Conservation (phyloP, 2,797 vertebrate species). For the Champsocephalus gunnari region DNA sequence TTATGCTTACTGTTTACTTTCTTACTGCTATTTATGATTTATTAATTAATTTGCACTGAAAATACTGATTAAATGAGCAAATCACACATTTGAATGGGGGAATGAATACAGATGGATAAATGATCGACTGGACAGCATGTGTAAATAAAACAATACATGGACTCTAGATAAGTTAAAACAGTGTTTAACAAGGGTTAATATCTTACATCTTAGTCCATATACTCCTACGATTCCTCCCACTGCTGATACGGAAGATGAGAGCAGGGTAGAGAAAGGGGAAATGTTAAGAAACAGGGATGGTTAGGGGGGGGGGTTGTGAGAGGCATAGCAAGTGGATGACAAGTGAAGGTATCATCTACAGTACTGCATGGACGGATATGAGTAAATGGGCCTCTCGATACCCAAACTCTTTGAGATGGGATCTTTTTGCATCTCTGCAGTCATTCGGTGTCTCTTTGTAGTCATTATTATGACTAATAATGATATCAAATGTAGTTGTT, state of each 20-base stretch:
- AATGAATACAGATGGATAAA: slow-evolving; percentile 12
- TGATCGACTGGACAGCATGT: background rate
- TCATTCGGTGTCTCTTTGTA: background rate
- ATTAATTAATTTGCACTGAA: background rate
- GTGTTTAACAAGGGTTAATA: slow-evolving; percentile 20
- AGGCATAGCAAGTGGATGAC: background rate
- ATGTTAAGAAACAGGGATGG: slow-evolving; percentile 2
- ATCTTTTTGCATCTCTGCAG: background rate
- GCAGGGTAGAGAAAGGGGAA: background rate
- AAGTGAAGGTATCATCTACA: slow-evolving; percentile 9
- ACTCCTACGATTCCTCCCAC: slow-evolving; percentile 72
- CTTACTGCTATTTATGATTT: background rate
- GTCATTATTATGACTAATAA: no score
- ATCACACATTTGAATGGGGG: background rate
- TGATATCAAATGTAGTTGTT: no score
- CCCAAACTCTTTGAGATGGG: background rate
- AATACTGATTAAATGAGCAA: background rate
- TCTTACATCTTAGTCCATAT: slow-evolving; percentile 86
- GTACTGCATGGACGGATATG: slow-evolving; percentile 1
- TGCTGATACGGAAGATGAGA: slow-evolving; percentile 35
- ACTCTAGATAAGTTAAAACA: slow-evolving; percentile 1
- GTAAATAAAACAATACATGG: slow-evolving; percentile 15
- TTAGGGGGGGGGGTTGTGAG: slow-evolving; percentile 1
- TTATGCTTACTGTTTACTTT: background rate
- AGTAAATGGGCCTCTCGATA: background rate